Evolutionary conservation across 2,888 invertebrate species (phyloP).

Genomic region (Elysia crispata): DNA sequence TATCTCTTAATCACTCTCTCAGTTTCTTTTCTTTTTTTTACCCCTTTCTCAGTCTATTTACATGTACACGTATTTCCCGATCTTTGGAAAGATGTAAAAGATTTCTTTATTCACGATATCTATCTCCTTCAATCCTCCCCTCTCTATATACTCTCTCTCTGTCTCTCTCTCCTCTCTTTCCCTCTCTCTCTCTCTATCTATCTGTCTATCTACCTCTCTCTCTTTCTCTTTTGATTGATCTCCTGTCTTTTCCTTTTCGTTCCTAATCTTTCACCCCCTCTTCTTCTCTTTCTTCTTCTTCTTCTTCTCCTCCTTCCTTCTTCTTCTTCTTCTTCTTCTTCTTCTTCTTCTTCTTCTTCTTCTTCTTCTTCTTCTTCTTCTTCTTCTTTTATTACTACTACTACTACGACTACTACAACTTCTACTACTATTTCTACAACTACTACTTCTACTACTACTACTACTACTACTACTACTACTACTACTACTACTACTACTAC

Average conservation of each 20-base stretch:
- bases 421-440: too few relatives aligned
- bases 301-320: not conserved
- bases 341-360: not conserved
- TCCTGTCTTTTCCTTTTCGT: conserved; percentile 43
- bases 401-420: too few relatives aligned
- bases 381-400: too few relatives aligned
- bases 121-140: not conserved
- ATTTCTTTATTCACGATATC: too few relatives aligned
- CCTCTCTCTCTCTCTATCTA: not conserved
- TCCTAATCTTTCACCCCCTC: conserved; percentile 45
- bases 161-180: not conserved
- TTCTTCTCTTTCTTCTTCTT: not conserved
- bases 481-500: conserved; percentile 43
- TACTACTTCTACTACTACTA: conserved; percentile 9
- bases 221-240: conserved; percentile 18
- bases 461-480: conserved; percentile 33
- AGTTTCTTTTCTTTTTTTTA: too few relatives aligned
- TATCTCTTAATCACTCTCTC: too few relatives aligned
- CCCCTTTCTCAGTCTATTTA: too few relatives aligned
- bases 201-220: conserved; percentile 5
- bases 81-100: too few relatives aligned
- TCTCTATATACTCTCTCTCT: not conserved
- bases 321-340: conserved; percentile 49
- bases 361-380: too few relatives aligned
- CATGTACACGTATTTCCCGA: too few relatives aligned